Conservation (phyloP, 2,888 invertebrate species). For the Digitonthophagus gazella region DNA sequence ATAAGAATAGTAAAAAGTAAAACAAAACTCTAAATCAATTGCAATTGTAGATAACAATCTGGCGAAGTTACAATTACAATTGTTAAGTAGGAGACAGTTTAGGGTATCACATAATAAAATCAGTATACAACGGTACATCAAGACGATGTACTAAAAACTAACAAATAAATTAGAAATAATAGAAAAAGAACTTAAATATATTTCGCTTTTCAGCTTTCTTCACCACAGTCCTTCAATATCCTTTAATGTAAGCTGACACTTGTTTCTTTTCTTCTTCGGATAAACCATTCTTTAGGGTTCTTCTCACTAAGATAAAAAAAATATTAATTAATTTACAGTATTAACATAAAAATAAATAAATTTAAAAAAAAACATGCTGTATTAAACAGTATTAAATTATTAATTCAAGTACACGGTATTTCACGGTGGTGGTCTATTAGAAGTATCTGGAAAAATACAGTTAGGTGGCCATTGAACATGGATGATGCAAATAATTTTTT, state of each 20-base stretch:
- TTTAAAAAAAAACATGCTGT: background rate
- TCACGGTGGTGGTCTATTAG: no score
- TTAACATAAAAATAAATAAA: background rate
- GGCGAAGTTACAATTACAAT: slow-evolving; percentile 4
- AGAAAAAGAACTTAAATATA: slow-evolving; percentile 25
- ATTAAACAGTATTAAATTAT: slow-evolving; percentile 10
- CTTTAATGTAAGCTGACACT: slow-evolving; percentile 71
- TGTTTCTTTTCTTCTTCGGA: slow-evolving; percentile 79
- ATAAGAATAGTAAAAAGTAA: background rate
- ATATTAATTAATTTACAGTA: slow-evolving; percentile 23
- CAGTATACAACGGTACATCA: slow-evolving; percentile 41
- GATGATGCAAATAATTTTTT: no score
- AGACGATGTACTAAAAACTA: slow-evolving; percentile 27
- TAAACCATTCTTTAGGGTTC: slow-evolving; percentile 77
- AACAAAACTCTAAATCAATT: slow-evolving; percentile 13
- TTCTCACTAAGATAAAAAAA: slow-evolving; percentile 63
- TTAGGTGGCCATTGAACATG: no score
- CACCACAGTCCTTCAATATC: slow-evolving; percentile 55
- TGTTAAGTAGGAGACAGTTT: slow-evolving; percentile 24
- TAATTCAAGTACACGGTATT: slow-evolving; percentile 2
- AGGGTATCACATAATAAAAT: slow-evolving; percentile 48
- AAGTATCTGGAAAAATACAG: background rate
- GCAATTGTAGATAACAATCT: background rate
- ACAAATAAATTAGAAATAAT: slow-evolving; percentile 32
- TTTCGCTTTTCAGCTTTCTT: slow-evolving; percentile 1